Evolutionary conservation across 2,113 vertebrate species (phyloP), one percentile per base, ranked within the genome.

Genomic region (Marmota monax): DNA sequence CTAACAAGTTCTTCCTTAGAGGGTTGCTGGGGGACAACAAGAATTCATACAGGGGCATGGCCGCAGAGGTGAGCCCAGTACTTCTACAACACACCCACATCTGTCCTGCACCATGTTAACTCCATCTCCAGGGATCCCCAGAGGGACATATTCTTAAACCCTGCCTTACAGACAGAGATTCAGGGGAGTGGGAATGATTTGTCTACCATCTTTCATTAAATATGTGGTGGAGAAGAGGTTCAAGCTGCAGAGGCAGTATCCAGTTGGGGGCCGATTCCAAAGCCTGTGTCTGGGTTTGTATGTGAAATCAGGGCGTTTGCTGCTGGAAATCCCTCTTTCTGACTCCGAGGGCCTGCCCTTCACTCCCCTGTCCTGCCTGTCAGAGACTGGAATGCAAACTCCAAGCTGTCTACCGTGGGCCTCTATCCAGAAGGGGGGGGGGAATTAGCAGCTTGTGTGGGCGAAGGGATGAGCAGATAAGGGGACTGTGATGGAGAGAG

Each of bases 391-490:
- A 86, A 88, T 79, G 80, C 27, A 37, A 12, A 45, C 53, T 77
- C 51, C 39, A 70, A 67, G 69, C 65, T 29, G 17, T 94, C 84
- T 67, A 63, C 53, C 14, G 1, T 8, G 13, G 85, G 39, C 13
- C 29, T 96, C 74, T 82, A 72, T 83, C 79, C 73, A 95, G 89
- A 94, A 94, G 39, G 39, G 39, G 39, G 39, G 39, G 39, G 39
- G 39, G 37, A 8, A 45, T 91, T 16, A 95, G 73, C 73, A 76
- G 45, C 79, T 78, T 1, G 7, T 90, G 65, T 63, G 70, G 67
- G 90, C 1, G 1, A 78, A 70, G 74, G 85, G 76, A 61, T 91
- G 86, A 86, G 83, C 39, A 87, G 96, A 96, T 96, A 97, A 97
- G 53, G 82, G n/a, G 67, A 20, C 51, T 10, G 74, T n/a, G 94